Percentiles rank a stretch among this genome's conserved stretches.
phyloP scores from a whole-genome alignment of 1,140 invertebrate genomes.

The Pseudobourletiella spinata region DNA sequence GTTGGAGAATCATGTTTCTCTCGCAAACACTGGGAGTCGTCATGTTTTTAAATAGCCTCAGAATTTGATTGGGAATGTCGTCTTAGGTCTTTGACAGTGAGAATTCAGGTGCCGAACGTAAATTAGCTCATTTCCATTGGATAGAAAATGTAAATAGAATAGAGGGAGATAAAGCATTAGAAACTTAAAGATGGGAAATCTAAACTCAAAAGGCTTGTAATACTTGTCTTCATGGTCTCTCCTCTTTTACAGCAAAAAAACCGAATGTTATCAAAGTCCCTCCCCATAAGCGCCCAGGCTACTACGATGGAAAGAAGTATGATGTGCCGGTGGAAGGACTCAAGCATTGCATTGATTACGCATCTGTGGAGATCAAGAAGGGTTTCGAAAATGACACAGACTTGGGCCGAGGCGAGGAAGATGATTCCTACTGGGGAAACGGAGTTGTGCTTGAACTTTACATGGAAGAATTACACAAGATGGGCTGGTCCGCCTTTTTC shows the following conservation, averaged over 20 bases:
- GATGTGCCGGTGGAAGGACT: slow-evolving; percentile 16
- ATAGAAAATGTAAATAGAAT: too few species aligned
- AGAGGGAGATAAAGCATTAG: too few species aligned
- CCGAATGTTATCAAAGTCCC: slow-evolving; percentile 18
- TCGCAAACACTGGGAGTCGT: too few species aligned
- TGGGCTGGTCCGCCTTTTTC: slow-evolving; percentile 20
- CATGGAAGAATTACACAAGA: not conserved
- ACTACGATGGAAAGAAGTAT: slow-evolving; percentile 18
- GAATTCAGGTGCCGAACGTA: too few species aligned
- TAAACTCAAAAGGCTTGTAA: too few species aligned
- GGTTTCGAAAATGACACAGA: slow-evolving; percentile 14
- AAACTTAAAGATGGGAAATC: too few species aligned
- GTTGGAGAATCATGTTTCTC: too few species aligned
- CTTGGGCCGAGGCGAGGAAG: slow-evolving; percentile 26
- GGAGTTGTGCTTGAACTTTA: slow-evolving; percentile 22
- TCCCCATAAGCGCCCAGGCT: slow-evolving; percentile 13
- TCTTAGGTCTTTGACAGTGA: too few species aligned
- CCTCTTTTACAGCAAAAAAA: slow-evolving; percentile 13
- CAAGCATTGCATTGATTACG: slow-evolving; percentile 16
- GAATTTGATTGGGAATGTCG: too few species aligned
- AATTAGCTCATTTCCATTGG: too few species aligned
- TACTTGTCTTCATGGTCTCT: too few species aligned
- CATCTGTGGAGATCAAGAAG: slow-evolving; percentile 12
- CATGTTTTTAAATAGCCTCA: too few species aligned
- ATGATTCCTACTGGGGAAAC: slow-evolving; percentile 35